Conservation (phyloP, 2,113 vertebrate species). For the Lophotis ruficrista region DNA sequence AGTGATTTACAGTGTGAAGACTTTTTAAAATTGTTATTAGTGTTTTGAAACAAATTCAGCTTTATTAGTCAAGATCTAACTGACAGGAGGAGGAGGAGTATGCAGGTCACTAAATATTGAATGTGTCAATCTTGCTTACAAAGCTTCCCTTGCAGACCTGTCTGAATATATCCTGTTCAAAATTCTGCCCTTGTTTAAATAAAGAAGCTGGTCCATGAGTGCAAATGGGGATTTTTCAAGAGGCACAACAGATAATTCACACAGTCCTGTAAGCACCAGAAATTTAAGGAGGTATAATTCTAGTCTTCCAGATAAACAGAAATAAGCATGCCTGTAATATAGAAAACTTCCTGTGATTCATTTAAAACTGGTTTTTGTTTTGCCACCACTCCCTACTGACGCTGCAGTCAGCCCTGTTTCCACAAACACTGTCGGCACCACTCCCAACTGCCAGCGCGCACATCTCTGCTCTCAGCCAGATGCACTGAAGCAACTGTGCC, state of each 20-base stretch:
- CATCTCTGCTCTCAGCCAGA: neutral
- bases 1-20: neutral
- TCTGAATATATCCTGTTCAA: neutral
- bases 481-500: neutral
- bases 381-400: neutral
- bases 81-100: neutral
- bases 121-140: neutral
- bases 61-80: neutral
- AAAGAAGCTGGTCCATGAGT: neutral
- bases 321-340: neutral
- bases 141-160: neutral
- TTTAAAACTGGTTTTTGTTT: constrained; percentile 4
- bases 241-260: neutral
- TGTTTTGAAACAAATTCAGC: neutral
- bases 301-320: neutral
- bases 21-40: neutral
- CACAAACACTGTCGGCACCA: neutral
- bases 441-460: neutral
- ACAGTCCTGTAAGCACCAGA: neutral
- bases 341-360: constrained; percentile 7
- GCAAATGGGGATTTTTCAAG: neutral
- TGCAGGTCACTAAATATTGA: neutral
- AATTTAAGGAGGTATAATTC: neutral
- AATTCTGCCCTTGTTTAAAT: neutral
- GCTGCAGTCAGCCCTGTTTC: neutral